Conservation (phyloP, 2,888 invertebrate species). For the Cheilosia impressa region DNA sequence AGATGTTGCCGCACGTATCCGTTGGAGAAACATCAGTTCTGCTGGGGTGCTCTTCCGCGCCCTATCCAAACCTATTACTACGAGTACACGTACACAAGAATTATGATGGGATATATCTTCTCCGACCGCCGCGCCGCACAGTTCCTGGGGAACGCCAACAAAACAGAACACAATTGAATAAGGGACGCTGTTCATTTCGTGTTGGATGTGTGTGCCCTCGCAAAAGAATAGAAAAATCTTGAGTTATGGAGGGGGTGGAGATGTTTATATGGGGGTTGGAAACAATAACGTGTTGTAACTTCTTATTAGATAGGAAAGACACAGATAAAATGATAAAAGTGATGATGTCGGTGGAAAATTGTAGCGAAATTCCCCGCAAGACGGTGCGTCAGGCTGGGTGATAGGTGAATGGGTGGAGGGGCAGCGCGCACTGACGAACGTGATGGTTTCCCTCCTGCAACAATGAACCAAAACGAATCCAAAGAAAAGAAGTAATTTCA, state of each 20-base stretch:
- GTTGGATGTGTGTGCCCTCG: not conserved
- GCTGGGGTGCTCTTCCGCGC: constrained; percentile 12
- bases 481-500: constrained; percentile 58
- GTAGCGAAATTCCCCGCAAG: constrained; percentile 59
- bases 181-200: constrained; percentile 69
- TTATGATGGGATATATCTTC: constrained; percentile 71
- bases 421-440: not conserved
- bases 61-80: constrained; percentile 60
- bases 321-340: constrained; percentile 73
- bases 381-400: not conserved
- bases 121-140: constrained; percentile 3
- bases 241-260: constrained; percentile 27
- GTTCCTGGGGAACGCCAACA: constrained; percentile 13
- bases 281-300: constrained; percentile 74
- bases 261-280: constrained; percentile 36
- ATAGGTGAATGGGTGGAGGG: not conserved
- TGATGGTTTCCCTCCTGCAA: constrained; percentile 41
- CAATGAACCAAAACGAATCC: constrained; percentile 33
- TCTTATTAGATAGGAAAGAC: constrained; percentile 73
- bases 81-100: constrained; percentile 73
- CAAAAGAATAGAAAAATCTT: constrained; percentile 43
- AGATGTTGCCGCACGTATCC: constrained; percentile 59
- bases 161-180: constrained; percentile 63
- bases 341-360: constrained; percentile 72
- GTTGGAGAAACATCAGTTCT: constrained; percentile 18